A percentile compares a stretch with the other conserved stretches of the same genome.
These are phyloP conservation scores for Diabrotica virgifera DNA, from an alignment of 1,140 invertebrate genomes.

Conservation along the genomic window DNA sequence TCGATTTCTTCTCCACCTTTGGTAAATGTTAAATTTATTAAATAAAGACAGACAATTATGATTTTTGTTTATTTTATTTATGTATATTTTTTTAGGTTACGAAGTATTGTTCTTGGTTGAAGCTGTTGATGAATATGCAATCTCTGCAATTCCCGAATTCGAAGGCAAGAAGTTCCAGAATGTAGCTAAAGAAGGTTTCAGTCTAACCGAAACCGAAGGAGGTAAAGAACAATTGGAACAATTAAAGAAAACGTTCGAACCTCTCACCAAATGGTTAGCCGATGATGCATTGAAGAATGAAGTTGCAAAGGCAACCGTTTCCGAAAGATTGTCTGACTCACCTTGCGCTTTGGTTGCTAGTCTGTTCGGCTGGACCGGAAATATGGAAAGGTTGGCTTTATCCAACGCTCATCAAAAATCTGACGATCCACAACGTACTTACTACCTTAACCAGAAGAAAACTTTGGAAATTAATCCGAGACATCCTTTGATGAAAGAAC, in stretches of 20 bases:
- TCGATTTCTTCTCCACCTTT: too few relatives aligned
- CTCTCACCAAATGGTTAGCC: constrained; percentile 87
- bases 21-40: too few relatives aligned
- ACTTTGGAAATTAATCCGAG: constrained; percentile 96
- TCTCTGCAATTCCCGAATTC: constrained; percentile 96
- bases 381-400: constrained; percentile 96
- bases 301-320: constrained; percentile 80
- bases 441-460: constrained; percentile 96
- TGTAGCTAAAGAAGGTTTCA: constrained; percentile 97
- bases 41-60: too few relatives aligned
- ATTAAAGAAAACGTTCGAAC: constrained; percentile 81
- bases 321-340: constrained; percentile 82
- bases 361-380: constrained; percentile 97
- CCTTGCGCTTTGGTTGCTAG: constrained; percentile 96
- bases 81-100: constrained; percentile 61
- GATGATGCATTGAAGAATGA: constrained; percentile 84
- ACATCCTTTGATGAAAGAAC: constrained; percentile 92
- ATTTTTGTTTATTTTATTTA: constrained; percentile 39
- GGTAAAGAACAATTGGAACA: constrained; percentile 81
- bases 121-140: constrained; percentile 97
- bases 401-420: constrained; percentile 97
- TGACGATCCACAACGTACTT: constrained; percentile 85
- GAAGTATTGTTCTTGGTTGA: constrained; percentile 96
- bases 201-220: constrained; percentile 79
- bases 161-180: constrained; percentile 99